Conservation (phyloP, 2,797 vertebrate species). For the Hippoglossus hippoglossus region DNA sequence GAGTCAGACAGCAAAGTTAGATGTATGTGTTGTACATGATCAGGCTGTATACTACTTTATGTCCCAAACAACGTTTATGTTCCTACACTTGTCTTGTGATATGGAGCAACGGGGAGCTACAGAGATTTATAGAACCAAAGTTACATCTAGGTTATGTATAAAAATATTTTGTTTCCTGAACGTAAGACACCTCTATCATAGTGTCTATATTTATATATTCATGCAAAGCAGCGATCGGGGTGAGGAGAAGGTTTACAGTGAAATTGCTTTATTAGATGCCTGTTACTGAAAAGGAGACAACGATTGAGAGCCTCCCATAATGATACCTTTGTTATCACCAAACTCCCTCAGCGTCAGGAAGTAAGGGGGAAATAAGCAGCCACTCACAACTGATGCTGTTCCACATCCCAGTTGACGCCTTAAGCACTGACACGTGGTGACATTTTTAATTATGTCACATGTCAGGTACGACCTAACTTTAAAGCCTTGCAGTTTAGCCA, state of each 20-base stretch:
- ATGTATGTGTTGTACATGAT: slow-evolving; percentile 2
- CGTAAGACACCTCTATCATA: no score
- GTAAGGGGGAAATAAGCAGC: background rate
- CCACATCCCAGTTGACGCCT: background rate
- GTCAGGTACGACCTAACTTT: background rate
- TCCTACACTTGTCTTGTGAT: background rate
- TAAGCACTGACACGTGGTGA: background rate
- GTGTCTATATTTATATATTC: background rate
- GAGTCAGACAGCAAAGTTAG: background rate
- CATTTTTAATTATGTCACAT: background rate
- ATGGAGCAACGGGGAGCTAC: background rate
- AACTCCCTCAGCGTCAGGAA: background rate
- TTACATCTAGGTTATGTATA: background rate
- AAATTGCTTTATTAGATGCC: background rate
- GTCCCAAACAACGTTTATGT: background rate
- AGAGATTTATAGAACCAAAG: background rate
- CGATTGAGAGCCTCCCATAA: background rate
- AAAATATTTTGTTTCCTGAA: background rate
- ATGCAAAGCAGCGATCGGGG: background rate
- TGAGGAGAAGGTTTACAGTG: background rate
- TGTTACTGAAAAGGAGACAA: background rate
- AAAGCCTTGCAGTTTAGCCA: background rate
- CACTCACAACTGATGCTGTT: background rate
- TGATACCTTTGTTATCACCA: background rate
- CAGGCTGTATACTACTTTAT: background rate